Percentiles rank a stretch among this genome's conserved stretches.
These are phyloP conservation scores for Tromatobia lineatoria DNA, from an alignment of 2,888 invertebrate genomes.

Conservation along the genomic window DNA sequence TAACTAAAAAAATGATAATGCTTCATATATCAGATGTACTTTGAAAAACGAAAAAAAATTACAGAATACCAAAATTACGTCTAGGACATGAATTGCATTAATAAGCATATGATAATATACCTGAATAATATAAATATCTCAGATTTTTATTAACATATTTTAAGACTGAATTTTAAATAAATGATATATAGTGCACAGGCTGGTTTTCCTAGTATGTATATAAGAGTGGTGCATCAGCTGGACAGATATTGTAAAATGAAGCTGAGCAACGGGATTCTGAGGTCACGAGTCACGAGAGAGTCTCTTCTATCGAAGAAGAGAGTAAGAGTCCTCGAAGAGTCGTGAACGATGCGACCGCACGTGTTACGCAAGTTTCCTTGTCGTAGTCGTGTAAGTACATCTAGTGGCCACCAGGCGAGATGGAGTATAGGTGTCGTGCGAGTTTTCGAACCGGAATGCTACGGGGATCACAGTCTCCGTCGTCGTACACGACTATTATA, in stretches of 20 bases:
- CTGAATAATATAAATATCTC: not conserved
- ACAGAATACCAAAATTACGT: not conserved
- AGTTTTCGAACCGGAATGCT: slow-evolving; percentile 44
- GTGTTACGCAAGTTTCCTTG: slow-evolving; percentile 52
- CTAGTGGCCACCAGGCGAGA: slow-evolving; percentile 13
- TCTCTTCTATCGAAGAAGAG: slow-evolving; percentile 29
- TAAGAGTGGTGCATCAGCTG: slow-evolving; percentile 7
- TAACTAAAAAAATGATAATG: not conserved
- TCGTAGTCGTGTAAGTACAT: slow-evolving; percentile 23
- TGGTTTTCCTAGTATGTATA: not conserved
- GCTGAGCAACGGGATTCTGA: slow-evolving; percentile 30
- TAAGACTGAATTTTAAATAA: not conserved
- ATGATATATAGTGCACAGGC: not conserved
- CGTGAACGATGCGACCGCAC: slow-evolving; percentile 30
- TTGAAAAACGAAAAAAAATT: no score
- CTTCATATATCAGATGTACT: no score
- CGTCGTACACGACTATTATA: no score
- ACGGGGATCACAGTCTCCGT: slow-evolving; percentile 19
- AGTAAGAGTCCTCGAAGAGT: slow-evolving; percentile 53
- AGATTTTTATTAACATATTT: not conserved
- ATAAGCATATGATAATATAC: not conserved
- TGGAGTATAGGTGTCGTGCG: slow-evolving; percentile 1
- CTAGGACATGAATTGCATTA: not conserved
- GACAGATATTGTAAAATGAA: not conserved
- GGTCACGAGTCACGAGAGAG: slow-evolving; percentile 53